Base-by-base conservation (phyloP, 2,888 invertebrate genomes). In the Apamea anceps region DNA sequence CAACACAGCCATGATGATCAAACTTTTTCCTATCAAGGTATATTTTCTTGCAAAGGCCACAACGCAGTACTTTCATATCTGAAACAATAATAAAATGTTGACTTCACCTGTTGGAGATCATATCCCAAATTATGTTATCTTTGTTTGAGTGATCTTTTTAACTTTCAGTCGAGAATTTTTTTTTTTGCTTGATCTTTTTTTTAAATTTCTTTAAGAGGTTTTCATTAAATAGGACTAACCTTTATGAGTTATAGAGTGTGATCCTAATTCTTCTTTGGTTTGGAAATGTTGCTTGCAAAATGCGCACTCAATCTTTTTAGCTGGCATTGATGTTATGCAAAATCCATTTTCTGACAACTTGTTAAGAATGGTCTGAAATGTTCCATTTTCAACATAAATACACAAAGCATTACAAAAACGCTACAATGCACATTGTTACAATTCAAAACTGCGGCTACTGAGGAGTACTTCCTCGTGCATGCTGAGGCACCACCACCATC, bases 261-360 rank as follows among this genome's bases (percentile, higher is more conserved):
- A 85, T 75, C 88, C 88, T 85, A 96, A 91, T 74, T 95, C 95
- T 88, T 95, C 94, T 92, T 94, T 95, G 88, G 94, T 94, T 85
- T 93, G 92, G 77, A 91, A 93, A 79, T 91, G 90, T 77, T 93
- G 91, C 71, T 94, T 93, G 88, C 96, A 96, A 86, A 96, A 93
- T 62, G 91, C 86, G 86, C 96, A 97, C 51, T 91, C 91, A 72
- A 92, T 91, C 81, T 91, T 92, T 84, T 93, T 92, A 21, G 91
- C 89, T 12, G 92, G 91, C 37, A 93, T 86, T 13, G 94, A 85
- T 87, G 95, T 94, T 62, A 94, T 92, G 60, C 91, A 92, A 70
- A 94, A 93, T 45, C 95, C 96, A 87, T 95, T 95, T 90, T 95
- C 95, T 8, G 95, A 92, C 81, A 96, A 85, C 84, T 96, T 96